Evolutionary conservation across 2,113 vertebrate species (phyloP), one percentile per base, ranked within the genome.

Genomic region (Nematolebias whitei): DNA sequence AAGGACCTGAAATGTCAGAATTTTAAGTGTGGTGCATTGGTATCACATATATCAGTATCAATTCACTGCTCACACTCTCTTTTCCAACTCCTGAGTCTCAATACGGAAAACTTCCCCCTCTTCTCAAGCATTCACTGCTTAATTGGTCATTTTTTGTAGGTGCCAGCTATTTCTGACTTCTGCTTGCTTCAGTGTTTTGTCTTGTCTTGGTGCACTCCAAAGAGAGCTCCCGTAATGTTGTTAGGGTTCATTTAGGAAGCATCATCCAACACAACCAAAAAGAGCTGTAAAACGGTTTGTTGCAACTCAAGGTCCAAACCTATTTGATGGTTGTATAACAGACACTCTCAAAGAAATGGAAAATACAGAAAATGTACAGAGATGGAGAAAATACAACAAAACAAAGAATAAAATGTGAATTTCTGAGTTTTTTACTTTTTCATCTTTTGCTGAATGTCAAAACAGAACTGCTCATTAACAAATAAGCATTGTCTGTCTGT

Each of bases 161-260:
- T 54, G 50, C 45, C 69, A 76, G 53, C 18, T 43, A 7, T 70
- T 54, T 58, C 59, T 45, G 38, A 78, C 60, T 69, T 19, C 48
- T 40, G 32, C 55, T 53, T 69, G 41, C 14, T 38, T 64, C 54
- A 43, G 19, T 35, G 19, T 68, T 66, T 63, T 61, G 29, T 55
- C 68, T 76, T 63, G 61, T 68, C 41, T 64, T 48, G 44, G 40
- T 49, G 40, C 26, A 3, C 66, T 78, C 50, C 35, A 71, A 68
- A 39, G 35, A 53, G 40, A 49, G 47, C 22, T 48, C 64, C 18
- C 14, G 12, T 58, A 50, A 66, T 44, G 50, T 47, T 65, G 38
- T 58, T 23, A 38, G 61, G 45, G 65, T 69, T 65, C 22, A 78
- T 78, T 68, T 59, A 43, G 19, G 51, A 71, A 22, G 39, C 44